phyloP scores from a whole-genome alignment of 2,113 vertebrate genomes.

The Lycaon pictus region DNA sequence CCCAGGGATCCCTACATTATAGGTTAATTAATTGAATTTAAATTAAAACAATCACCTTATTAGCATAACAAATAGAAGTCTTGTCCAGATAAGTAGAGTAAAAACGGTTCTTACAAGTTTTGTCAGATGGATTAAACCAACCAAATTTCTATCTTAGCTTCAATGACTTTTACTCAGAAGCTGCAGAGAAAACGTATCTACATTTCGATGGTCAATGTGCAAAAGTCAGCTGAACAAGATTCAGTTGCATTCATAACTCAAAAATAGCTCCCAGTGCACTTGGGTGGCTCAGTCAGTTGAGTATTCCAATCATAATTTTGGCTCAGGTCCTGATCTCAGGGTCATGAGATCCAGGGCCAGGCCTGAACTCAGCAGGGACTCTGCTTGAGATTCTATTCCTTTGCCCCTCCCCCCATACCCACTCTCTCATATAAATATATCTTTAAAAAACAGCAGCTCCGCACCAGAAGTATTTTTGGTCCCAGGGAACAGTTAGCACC shows the following conservation, averaged over 20 bases:
- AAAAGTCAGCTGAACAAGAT: conserved; percentile 65
- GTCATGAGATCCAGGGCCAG: no score
- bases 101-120: conserved; percentile 46
- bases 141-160: conserved; percentile 12
- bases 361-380: no score
- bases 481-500: not conserved
- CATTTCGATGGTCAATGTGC: not conserved
- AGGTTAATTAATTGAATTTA: no score
- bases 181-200: not conserved
- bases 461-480: conserved; percentile 22
- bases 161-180: conserved; percentile 10
- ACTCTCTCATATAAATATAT: no score
- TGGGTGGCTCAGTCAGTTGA: no score
- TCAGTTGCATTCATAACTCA: conserved; percentile 56
- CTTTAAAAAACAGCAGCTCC: conserved; percentile 46
- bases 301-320: no score
- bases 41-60: no score
- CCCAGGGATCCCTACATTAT: no score
- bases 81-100: not conserved
- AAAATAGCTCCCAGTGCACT: not conserved
- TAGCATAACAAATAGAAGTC: not conserved
- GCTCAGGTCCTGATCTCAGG: not conserved
- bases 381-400: no score
- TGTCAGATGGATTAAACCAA: not conserved
- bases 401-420: no score